phyloP scores from a whole-genome alignment of 2,888 invertebrate species.

The Megamerina dolium region DNA sequence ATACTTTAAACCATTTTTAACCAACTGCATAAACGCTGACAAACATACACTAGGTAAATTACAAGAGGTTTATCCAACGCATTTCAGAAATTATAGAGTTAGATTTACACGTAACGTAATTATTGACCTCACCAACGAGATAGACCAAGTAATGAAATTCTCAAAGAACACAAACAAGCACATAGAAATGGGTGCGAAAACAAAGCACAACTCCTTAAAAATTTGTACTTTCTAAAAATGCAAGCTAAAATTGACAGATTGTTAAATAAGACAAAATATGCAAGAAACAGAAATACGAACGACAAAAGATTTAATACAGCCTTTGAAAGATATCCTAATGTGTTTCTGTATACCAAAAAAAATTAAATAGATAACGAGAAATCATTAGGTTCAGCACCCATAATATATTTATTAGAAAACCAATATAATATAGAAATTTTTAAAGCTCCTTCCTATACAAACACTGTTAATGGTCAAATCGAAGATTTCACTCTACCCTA shows the following conservation, averaged over 20 bases:
- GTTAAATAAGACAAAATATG: constrained; percentile 8
- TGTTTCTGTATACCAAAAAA: constrained; percentile 5
- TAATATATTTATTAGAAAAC: constrained; percentile 5
- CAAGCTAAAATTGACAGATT: constrained; percentile 1
- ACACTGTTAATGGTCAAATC: constrained; percentile 1
- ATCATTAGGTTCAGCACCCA: constrained; percentile 8
- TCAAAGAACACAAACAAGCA: constrained; percentile 6
- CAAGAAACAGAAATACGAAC: constrained; percentile 10
- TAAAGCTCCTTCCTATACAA: constrained; percentile 1
- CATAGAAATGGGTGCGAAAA: constrained; percentile 9
- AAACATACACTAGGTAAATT: no score
- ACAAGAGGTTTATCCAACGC: no score
- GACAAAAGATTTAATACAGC: constrained; percentile 4
- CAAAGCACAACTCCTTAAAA: constrained; percentile 8
- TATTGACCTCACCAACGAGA: no score
- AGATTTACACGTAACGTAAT: no score
- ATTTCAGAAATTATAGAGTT: no score
- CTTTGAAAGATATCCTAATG: constrained; percentile 8
- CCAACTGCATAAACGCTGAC: no score
- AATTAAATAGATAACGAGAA: constrained; percentile 1
- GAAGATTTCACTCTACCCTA: no score
- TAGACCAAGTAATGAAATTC: constrained; percentile 4
- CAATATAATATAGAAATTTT: constrained; percentile 2
- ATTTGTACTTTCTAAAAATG: constrained; percentile 10
- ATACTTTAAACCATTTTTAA: no score